Evolutionary conservation across 2,113 vertebrate genomes (phyloP), one percentile per base, ranked within the genome.

Genomic region (Trachemys scripta): DNA sequence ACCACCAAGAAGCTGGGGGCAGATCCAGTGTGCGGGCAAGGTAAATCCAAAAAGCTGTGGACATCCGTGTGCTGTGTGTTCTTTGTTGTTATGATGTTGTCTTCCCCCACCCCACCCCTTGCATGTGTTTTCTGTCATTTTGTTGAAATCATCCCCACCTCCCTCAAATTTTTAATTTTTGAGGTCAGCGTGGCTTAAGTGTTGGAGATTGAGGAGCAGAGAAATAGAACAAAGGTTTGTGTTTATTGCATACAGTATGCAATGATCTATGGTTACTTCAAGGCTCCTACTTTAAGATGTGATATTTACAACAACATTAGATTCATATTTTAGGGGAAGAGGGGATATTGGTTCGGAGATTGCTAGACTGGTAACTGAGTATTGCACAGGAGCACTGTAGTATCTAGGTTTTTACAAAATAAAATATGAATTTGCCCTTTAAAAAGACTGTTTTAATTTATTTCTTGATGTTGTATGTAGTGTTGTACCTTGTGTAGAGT

Each of bases 1-100:
- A 54, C 91, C 94, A 27, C 81, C 92, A 84, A 93, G 96, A 96
- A 94, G 95, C 96, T 94, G 96, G 92, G 95, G 96, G 95, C 96
- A 94, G 81, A 96, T 85, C 94, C 92, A 42, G 88, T 89, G 94
- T 90, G 45, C 94, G 90, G 84, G 91, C 84, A 96, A 97, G 94
- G 89, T 92, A 96, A 97, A 94, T 89, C 81, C 81, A 82, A 53
- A 49, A 24, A 10, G 90, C 65, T 95, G 89, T 79, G 82, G 92
- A 76, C 94, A 75, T 95, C 94, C 85, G 78, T 85, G 92, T 82
- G 95, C 75, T 49, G 90, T 90, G 91, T 83, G 92, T 65, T 88
- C 92, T 95, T 96, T 94, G 84, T 96, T 90, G 92, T 93, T 50
- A 84, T 53, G n/a, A 59, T 92, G 85, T 88, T 57, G 84, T 38